These are phyloP conservation scores for Drosophila nigrodunni DNA, from an alignment of 1,140 invertebrate genomes.

Conservation along the genomic window DNA sequence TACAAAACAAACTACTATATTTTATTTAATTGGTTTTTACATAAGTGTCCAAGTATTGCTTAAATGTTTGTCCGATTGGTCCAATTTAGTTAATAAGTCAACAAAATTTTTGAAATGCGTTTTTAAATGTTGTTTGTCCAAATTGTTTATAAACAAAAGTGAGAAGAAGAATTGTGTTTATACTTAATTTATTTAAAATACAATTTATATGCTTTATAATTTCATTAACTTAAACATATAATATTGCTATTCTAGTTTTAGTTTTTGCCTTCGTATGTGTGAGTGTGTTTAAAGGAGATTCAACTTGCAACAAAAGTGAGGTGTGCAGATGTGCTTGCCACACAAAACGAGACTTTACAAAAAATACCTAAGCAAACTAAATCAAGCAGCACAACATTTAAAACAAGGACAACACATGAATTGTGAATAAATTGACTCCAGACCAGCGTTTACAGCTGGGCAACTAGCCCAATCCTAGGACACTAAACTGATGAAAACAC, in stretches of 20 bases:
- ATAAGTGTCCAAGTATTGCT: slow-evolving; percentile 1
- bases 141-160: slow-evolving; percentile 4
- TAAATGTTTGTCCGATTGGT: slow-evolving; percentile 9
- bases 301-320: slow-evolving; percentile 42
- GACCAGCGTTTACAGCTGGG: slow-evolving; percentile 46
- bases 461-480: slow-evolving; percentile 6
- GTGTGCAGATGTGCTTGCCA: slow-evolving; percentile 15
- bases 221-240: slow-evolving; percentile 73
- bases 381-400: slow-evolving; percentile 40
- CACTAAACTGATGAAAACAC: neutral
- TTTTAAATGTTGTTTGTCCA: neutral
- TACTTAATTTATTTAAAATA: slow-evolving; percentile 57
- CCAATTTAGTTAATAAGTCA: slow-evolving; percentile 13
- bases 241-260: slow-evolving; percentile 79
- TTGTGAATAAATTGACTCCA: slow-evolving; percentile 34
- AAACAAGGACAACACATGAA: slow-evolving; percentile 48
- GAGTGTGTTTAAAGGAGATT: slow-evolving; percentile 50
- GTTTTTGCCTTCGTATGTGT: slow-evolving; percentile 61
- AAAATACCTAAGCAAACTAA: slow-evolving; percentile 57
- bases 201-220: slow-evolving; percentile 54
- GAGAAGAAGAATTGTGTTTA: slow-evolving; percentile 5
- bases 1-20: neutral
- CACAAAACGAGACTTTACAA: slow-evolving; percentile 51
- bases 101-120: neutral
- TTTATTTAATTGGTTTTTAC: too few species aligned